A percentile compares a stretch with the other conserved stretches of the same genome.
phyloP scores from a whole-genome alignment of 1,140 invertebrate species.

The Heliothis virescens region DNA sequence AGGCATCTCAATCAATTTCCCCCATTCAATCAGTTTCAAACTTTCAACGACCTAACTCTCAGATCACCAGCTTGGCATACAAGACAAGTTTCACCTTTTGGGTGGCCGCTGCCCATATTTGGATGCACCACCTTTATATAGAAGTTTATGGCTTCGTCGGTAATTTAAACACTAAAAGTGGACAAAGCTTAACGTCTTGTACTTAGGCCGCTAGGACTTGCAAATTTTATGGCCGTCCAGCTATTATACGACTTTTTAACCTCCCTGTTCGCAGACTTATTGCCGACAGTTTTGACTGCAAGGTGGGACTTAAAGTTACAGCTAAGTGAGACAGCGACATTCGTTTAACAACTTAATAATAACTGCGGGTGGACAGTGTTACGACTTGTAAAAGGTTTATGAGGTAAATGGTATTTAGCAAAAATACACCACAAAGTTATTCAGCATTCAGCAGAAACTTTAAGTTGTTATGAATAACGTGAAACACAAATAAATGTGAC shows the following conservation, averaged over 20 bases:
- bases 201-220: constrained; percentile 24
- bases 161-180: constrained; percentile 36
- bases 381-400: neutral
- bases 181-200: constrained; percentile 18
- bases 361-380: neutral
- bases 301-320: neutral
- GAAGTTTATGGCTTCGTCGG: constrained; percentile 15
- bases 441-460: too few relatives aligned
- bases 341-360: neutral
- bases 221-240: constrained; percentile 28
- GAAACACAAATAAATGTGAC: neutral
- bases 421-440: neutral
- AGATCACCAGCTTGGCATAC: neutral
- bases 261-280: neutral
- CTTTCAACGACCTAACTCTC: neutral
- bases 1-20: neutral
- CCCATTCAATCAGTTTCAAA: neutral
- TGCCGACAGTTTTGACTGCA: neutral
- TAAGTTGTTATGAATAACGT: too few relatives aligned
- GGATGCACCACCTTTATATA: neutral
- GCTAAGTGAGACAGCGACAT: neutral
- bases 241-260: constrained; percentile 31
- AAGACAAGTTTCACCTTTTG: constrained; percentile 1
- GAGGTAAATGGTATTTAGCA: neutral
- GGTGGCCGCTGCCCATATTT: constrained; percentile 6